These are phyloP conservation scores for Nothura maculosa DNA, from an alignment of 2,797 vertebrate species.

Conservation along the genomic window DNA sequence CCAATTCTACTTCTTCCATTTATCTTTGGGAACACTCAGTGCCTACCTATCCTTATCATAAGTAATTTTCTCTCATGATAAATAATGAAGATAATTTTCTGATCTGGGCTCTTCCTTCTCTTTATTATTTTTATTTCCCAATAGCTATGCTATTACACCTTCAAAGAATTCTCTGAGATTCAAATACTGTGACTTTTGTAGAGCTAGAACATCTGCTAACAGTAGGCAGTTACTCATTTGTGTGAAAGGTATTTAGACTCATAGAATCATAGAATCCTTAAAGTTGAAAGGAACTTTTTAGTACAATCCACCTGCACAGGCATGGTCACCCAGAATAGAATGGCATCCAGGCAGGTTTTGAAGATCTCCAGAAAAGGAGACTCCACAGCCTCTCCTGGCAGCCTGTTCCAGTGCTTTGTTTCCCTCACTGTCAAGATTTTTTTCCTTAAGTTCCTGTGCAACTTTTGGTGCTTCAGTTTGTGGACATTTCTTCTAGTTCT, in stretches of 20 bases:
- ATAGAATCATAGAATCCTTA: too few species aligned
- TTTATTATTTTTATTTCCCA: fast-evolving
- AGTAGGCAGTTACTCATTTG: not conserved
- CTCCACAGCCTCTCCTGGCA: too few species aligned
- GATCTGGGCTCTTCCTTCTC: not conserved
- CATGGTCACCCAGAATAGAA: too few species aligned
- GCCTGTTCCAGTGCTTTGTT: too few species aligned
- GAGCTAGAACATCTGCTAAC: not conserved
- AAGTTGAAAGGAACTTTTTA: too few species aligned
- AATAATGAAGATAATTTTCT: not conserved
- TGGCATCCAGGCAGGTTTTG: too few species aligned
- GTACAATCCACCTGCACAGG: too few species aligned
- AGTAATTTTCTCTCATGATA: not conserved
- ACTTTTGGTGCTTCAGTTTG: too few species aligned
- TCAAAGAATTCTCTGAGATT: not conserved
- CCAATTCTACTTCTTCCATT: not conserved
- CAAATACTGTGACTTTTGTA: not conserved
- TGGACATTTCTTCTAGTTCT: too few species aligned
- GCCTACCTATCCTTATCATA: not conserved
- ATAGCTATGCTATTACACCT: not conserved
- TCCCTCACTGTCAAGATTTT: too few species aligned
- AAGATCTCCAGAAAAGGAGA: too few species aligned
- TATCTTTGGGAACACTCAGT: not conserved
- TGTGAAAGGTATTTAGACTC: not conserved
- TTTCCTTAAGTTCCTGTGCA: too few species aligned